A percentile compares a stretch with the other conserved stretches of the same genome.
These are phyloP conservation scores for Channa maculata DNA, from an alignment of 2,113 vertebrate species.

Conservation along the genomic window DNA sequence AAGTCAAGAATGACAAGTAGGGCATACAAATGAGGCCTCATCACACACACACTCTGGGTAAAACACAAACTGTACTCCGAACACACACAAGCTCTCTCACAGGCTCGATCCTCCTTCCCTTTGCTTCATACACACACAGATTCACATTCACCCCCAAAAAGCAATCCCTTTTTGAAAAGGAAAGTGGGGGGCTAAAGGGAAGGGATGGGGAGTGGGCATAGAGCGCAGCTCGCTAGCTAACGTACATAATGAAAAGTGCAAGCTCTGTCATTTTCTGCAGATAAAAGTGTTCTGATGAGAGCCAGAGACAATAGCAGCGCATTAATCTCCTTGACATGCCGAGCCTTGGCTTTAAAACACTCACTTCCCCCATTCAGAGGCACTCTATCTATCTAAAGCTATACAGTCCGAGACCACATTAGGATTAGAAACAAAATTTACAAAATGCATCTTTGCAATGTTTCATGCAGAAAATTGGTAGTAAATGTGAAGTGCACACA, in stretches of 20 bases:
- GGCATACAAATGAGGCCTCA: conserved; percentile 50
- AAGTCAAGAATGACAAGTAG: conserved; percentile 49
- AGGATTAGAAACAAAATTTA: conserved; percentile 2
- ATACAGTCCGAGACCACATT: conserved; percentile 37
- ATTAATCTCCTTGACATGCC: conserved; percentile 82
- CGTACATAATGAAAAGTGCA: conserved; percentile 84
- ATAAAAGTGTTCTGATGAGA: conserved; percentile 83
- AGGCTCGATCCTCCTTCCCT: background rate
- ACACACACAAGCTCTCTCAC: background rate
- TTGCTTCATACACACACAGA: conserved; percentile 7
- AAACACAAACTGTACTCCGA: background rate
- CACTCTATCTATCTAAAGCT: conserved; percentile 58
- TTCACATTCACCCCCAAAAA: conserved; percentile 37
- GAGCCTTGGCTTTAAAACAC: conserved; percentile 72
- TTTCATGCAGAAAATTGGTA: background rate
- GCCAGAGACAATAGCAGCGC: conserved; percentile 80
- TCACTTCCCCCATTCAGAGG: conserved; percentile 54
- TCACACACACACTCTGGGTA: background rate
- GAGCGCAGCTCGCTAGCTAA: conserved; percentile 61
- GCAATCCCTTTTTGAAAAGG: conserved; percentile 46
- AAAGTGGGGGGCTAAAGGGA: background rate
- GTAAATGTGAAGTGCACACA: background rate
- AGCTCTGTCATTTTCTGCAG: conserved; percentile 82
- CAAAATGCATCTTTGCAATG: conserved; percentile 3
- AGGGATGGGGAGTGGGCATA: conserved; percentile 3